Base-by-base conservation (phyloP, 1,140 invertebrate genomes). In the Drosophila nigromelanica region DNA sequence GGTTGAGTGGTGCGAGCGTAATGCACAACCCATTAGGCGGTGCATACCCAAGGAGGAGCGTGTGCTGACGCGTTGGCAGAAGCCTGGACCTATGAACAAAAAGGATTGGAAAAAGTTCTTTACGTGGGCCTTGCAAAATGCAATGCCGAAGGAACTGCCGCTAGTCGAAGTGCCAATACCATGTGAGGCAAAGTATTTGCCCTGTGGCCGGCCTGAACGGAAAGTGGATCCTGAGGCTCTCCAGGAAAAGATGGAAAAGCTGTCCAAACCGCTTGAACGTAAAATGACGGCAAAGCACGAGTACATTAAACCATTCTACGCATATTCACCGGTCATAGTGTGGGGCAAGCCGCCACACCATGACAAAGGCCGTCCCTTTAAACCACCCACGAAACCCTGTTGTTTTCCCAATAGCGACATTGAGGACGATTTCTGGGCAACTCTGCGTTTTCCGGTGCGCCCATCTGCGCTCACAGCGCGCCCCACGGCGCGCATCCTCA, bases 291-390 rank as follows among this genome's bases (percentile, higher is more conserved):
- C 64, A 1, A 91, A 91, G 33, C 69, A 73, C 15, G 35, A 59
- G 15, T 55, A 47, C 7, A 6, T n/a, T 3, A 14, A 48, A 2
- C 68, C 68, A 6, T 21, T 43, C 0, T 67, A 70, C 21, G 8
- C 82, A 0, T 85, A 80, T 33, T 80, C 68, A 0, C 89, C 89
- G 1, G 58, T 73, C 2, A 90, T 90, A 18, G 67, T 85, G 3
- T 78, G 75, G 62, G 80, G 85, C 3, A 51, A 90, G 40, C 80
- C 82, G 6, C 40, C 89, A 0, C 52, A 42, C 1, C 77, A 68
- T 10, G 89, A 90, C 55, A 71, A 73, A 6, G 89, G 87, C 3
- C 80, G 89, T 8, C 89, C 89, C 12, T 89, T 90, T 18, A 0
- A 33, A 0, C 55, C 70, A 0, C 70, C 74, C 0, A 39, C 59